These are phyloP conservation scores for Dascyllus trimaculatus DNA, from an alignment of 2,113 vertebrate species.

Conservation along the genomic window DNA sequence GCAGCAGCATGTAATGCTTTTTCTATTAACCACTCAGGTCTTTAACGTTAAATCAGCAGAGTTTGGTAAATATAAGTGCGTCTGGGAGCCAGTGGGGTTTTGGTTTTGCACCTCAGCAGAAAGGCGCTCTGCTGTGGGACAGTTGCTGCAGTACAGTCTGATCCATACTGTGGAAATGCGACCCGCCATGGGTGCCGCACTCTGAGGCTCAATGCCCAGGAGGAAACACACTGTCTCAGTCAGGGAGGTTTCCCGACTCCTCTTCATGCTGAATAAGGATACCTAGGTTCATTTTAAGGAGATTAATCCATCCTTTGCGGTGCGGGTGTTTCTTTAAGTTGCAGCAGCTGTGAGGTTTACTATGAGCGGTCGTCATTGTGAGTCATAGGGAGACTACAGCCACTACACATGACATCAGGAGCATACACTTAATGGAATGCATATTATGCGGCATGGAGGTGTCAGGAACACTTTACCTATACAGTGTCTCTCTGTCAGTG, in stretches of 20 bases:
- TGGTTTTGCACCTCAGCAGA: slow-evolving; percentile 29
- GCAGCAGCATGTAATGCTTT: not conserved
- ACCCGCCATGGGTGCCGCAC: slow-evolving; percentile 59
- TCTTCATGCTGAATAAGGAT: not conserved
- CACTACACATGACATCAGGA: slow-evolving; percentile 60
- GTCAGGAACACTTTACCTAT: slow-evolving; percentile 15
- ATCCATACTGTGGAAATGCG: slow-evolving; percentile 44
- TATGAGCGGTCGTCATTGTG: slow-evolving; percentile 28
- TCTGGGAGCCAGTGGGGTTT: not conserved
- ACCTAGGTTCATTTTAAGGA: not conserved
- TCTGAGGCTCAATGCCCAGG: slow-evolving; percentile 32
- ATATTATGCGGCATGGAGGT: slow-evolving; percentile 67
- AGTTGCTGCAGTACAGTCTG: slow-evolving; percentile 67
- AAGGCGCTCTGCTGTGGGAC: slow-evolving; percentile 60
- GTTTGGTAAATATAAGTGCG: not conserved
- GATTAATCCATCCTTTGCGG: not conserved
- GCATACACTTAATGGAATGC: slow-evolving; percentile 55
- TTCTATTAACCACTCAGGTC: not conserved
- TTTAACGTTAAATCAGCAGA: slow-evolving; percentile 5
- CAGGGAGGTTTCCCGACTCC: not conserved
- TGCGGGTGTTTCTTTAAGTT: slow-evolving; percentile 13
- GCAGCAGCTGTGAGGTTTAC: slow-evolving; percentile 16
- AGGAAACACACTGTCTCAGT: not conserved
- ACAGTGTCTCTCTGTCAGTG: not conserved
- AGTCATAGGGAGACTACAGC: slow-evolving; percentile 33